Evolutionary conservation across 2,888 invertebrate genomes (phyloP).

Genomic region (Bruchidius siliquastri): DNA sequence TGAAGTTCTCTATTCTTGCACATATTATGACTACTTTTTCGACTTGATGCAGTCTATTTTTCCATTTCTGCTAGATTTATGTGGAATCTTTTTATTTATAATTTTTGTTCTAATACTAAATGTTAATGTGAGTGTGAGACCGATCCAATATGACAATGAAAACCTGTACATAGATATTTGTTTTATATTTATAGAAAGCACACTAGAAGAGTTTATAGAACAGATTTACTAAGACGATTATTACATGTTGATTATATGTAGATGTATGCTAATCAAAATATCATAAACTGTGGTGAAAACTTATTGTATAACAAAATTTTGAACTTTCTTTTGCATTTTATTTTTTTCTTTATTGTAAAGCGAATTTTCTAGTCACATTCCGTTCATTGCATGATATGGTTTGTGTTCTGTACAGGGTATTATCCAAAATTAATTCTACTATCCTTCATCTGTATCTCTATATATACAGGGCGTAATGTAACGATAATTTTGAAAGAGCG

Average conservation of each 20-base stretch:
- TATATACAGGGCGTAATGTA: too few species aligned
- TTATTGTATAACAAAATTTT: slow-evolving; percentile 2
- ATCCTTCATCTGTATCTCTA: too few species aligned
- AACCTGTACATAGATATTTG: slow-evolving; percentile 28
- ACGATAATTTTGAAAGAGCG: too few species aligned
- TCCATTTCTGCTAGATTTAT: too few species aligned
- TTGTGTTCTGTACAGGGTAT: too few species aligned
- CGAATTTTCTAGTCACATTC: too few species aligned
- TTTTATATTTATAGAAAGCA: slow-evolving; percentile 31
- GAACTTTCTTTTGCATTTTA: slow-evolving; percentile 2
- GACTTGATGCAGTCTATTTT: too few species aligned
- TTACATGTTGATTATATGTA: slow-evolving; percentile 39
- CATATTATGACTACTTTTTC: too few species aligned
- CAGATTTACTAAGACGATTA: slow-evolving; percentile 34
- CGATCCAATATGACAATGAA: neutral
- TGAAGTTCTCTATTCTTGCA: too few species aligned
- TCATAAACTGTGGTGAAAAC: slow-evolving; percentile 11
- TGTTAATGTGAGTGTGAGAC: neutral
- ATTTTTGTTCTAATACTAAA: neutral
- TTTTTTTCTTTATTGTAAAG: neutral
- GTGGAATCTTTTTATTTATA: too few species aligned
- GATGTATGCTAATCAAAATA: slow-evolving; percentile 29
- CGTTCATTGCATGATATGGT: too few species aligned
- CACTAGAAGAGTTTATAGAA: slow-evolving; percentile 26
- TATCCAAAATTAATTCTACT: too few species aligned